phyloP scores from a whole-genome alignment of 1,140 invertebrate species.

The Episyrphus balteatus region DNA sequence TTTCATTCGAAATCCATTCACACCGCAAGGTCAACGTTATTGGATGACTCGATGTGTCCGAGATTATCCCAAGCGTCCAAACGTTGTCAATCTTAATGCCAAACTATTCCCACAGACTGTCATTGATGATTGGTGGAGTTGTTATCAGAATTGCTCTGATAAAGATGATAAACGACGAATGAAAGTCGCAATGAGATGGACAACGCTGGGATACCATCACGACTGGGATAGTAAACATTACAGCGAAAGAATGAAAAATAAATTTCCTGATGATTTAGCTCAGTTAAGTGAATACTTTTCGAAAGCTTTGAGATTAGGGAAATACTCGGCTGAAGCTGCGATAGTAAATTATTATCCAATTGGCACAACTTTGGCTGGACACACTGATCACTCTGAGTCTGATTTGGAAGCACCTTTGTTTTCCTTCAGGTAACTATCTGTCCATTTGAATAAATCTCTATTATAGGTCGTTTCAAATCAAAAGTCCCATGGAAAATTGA shows the following conservation, averaged over 20 bases:
- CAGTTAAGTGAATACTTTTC: constrained; percentile 53
- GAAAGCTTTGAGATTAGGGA: constrained; percentile 44
- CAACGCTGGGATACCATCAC: constrained; percentile 89
- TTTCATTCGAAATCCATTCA: constrained; percentile 78
- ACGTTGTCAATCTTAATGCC: constrained; percentile 63
- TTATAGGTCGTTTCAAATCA: too few species aligned
- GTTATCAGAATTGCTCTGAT: constrained; percentile 37
- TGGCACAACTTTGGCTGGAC: constrained; percentile 79
- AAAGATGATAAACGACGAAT: constrained; percentile 31
- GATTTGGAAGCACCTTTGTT: constrained; percentile 75
- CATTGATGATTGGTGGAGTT: constrained; percentile 30
- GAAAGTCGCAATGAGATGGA: constrained; percentile 69
- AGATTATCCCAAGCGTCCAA: constrained; percentile 64
- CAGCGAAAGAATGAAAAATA: constrained; percentile 48
- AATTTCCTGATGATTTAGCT: constrained; percentile 62
- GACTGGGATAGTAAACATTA: constrained; percentile 90
- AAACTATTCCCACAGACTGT: constrained; percentile 12
- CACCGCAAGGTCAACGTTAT: constrained; percentile 57
- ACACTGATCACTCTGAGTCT: constrained; percentile 85
- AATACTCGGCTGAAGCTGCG: constrained; percentile 74
- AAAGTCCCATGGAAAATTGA: too few species aligned
- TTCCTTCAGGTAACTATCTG: constrained; percentile 62
- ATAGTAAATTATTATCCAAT: constrained; percentile 92
- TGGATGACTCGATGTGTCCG: constrained; percentile 71
- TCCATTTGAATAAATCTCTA: too few species aligned